These are phyloP conservation scores for Plestiodon gilberti DNA, from an alignment of 2,113 vertebrate species.

Conservation along the genomic window DNA sequence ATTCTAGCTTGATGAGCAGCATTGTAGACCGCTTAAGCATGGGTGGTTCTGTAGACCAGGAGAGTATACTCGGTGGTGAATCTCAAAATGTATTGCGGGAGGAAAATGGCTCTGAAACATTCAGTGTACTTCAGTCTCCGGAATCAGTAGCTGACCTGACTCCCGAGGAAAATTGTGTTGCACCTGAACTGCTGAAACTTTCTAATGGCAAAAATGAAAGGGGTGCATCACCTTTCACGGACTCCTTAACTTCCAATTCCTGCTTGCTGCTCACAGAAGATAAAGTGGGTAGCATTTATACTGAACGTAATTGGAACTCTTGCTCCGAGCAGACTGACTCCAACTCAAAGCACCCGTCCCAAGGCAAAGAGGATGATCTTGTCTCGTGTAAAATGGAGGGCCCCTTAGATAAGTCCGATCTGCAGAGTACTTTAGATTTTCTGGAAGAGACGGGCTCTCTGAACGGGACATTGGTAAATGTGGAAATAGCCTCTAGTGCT, in stretches of 20 bases:
- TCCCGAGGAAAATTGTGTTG: constrained; percentile 27
- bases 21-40: constrained; percentile 78
- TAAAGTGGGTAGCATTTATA: background rate
- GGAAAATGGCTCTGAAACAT: constrained; percentile 61
- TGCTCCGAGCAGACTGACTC: background rate
- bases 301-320: constrained; percentile 4
- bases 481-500: background rate
- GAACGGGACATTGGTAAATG: constrained; percentile 25
- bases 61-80: constrained; percentile 66
- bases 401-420: constrained; percentile 27
- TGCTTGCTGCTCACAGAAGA: constrained; percentile 1
- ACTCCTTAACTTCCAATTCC: background rate
- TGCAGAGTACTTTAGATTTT: constrained; percentile 25
- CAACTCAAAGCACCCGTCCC: background rate
- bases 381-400: background rate
- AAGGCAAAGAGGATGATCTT: constrained; percentile 30
- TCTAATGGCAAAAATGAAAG: background rate
- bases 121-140: constrained; percentile 67
- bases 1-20: constrained; percentile 78
- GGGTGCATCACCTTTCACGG: background rate
- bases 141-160: constrained; percentile 34
- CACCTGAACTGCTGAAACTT: constrained; percentile 31
- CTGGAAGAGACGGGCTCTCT: constrained; percentile 36
- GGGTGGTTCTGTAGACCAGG: constrained; percentile 75
- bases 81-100: constrained; percentile 54